Evolutionary conservation across 1,140 invertebrate genomes (phyloP).

Genomic region (Leptopilina clavipes): DNA sequence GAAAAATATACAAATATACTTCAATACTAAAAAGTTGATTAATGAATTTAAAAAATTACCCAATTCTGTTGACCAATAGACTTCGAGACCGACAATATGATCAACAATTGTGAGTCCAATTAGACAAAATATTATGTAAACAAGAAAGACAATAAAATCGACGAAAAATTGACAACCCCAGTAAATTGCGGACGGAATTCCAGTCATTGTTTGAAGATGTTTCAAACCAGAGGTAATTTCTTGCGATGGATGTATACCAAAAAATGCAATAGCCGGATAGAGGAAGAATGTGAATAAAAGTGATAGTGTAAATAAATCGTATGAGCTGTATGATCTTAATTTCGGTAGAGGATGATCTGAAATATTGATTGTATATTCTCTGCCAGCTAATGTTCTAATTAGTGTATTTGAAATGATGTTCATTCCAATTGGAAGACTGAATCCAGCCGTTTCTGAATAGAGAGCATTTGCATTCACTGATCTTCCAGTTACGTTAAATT

Average conservation of each 20-base stretch:
- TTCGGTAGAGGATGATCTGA: slow-evolving; percentile 63
- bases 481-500: slow-evolving; percentile 62
- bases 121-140: slow-evolving; percentile 53
- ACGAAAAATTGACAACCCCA: slow-evolving; percentile 10
- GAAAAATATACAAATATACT: no score
- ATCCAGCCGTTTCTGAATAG: slow-evolving; percentile 65
- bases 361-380: slow-evolving; percentile 60
- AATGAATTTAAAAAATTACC: slow-evolving; percentile 53
- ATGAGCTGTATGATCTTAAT: slow-evolving; percentile 39
- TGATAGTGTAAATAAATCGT: slow-evolving; percentile 44
- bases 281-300: slow-evolving; percentile 60
- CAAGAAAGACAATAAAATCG: background rate
- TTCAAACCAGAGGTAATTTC: slow-evolving; percentile 23
- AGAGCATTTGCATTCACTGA: slow-evolving; percentile 60
- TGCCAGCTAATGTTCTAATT: slow-evolving; percentile 59
- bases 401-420: slow-evolving; percentile 67
- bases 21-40: no score
- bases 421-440: slow-evolving; percentile 67
- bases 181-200: background rate
- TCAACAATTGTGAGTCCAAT: slow-evolving; percentile 55
- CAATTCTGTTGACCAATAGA: slow-evolving; percentile 56
- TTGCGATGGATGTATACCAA: background rate
- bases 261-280: slow-evolving; percentile 52
- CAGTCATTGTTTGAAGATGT: slow-evolving; percentile 32
- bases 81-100: slow-evolving; percentile 48